Evolutionary conservation across 2,888 invertebrate genomes (phyloP).

Genomic region (Empis stercorea): DNA sequence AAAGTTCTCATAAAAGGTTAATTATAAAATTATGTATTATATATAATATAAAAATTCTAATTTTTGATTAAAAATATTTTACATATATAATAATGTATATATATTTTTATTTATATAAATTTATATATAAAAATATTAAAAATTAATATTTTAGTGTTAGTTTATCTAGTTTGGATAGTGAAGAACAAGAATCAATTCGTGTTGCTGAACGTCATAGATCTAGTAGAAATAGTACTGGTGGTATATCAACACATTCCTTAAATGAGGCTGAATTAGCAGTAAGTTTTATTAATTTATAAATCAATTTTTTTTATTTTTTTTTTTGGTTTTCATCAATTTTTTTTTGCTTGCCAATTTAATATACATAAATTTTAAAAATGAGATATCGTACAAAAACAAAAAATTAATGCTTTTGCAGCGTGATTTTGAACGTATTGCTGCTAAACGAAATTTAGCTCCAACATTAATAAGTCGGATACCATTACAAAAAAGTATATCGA

Average conservation of each 20-base stretch:
- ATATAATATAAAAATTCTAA: too few relatives aligned
- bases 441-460: constrained; percentile 39
- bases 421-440: constrained; percentile 34
- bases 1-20: constrained; percentile 44
- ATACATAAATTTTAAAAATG: neutral
- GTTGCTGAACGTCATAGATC: constrained; percentile 38
- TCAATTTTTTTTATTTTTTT: neutral
- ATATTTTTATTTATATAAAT: neutral
- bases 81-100: too few relatives aligned
- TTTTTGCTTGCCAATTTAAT: neutral
- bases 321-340: neutral
- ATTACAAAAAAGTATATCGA: constrained; percentile 80
- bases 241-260: constrained; percentile 61
- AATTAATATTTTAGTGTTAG: constrained; percentile 46
- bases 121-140: neutral
- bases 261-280: constrained; percentile 81
- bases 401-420: too few relatives aligned
- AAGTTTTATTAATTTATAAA: constrained; percentile 16
- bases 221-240: constrained; percentile 41
- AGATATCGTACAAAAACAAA: too few relatives aligned
- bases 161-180: constrained; percentile 72
- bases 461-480: constrained; percentile 51
- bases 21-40: too few relatives aligned
- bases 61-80: too few relatives aligned
- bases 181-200: constrained; percentile 55